Base-by-base conservation (phyloP, 2,797 vertebrate species). In the Pantherophis alleghaniensis region DNA sequence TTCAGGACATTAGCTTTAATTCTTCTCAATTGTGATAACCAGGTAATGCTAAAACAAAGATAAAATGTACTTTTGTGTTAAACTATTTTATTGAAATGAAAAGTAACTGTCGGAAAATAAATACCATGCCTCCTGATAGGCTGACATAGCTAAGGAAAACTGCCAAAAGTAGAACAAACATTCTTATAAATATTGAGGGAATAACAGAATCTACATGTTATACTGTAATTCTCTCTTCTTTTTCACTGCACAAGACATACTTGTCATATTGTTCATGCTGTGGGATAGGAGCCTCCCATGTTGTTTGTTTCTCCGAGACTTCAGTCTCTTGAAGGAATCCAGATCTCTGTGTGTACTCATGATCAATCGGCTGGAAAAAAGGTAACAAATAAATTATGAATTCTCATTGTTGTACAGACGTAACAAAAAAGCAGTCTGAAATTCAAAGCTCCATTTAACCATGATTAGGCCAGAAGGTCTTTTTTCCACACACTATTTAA, bases 341-440 rank as follows among this genome's bases (percentile, higher is more conserved):
- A 98, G 96, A 93, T 98, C 98, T 5, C 98, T 97, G 55, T 98
- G 97, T 37, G 98, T 91, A 1, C 96, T 97, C 98, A 99, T 99
- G 22, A 98, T 97, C 37, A 96, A 97, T 20, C 97, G 98, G 96
- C 99, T 99, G 92, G 6, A 42, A 83, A 91, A 55, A 92, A 89
- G 28, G 57, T 66, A 69, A 93, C 66, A 87, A 53, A 87, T 0
- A 59, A 11, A 57, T 12, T 12, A 2, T 20, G 1, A 20, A 66
- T 56, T 57, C 20, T 24, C 37, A 12, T 5, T 83, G 42, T 47
- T 83, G 42, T 47, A 47, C 37, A 47, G 20, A 24, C 22, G 24
- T 24, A 83, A 83, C 37, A 83, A 83, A 47, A 22, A 83, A 47
- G 28, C 14, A 79, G 22, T 24, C 1, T 83, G 79, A 47, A 83